Percentiles rank a stretch among this genome's conserved stretches.
Conservation (phyloP, 2,797 vertebrate genomes). For the Acanthornis magna region DNA sequence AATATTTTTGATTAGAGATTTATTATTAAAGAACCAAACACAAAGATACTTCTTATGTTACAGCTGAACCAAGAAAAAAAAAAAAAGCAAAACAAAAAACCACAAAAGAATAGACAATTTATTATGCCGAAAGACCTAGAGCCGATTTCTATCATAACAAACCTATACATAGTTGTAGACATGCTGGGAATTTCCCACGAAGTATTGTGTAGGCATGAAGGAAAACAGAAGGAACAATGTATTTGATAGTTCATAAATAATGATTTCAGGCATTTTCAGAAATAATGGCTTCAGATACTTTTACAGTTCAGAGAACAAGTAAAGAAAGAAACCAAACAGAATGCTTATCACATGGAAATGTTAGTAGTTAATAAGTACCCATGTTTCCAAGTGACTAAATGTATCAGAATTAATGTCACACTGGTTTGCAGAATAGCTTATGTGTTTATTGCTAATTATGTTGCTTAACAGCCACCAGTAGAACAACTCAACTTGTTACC, state of each 20-base stretch:
- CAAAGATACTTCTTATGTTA: background rate
- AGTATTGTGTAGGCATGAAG: slow-evolving; percentile 5
- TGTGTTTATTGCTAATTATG: slow-evolving; percentile 10
- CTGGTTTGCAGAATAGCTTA: background rate
- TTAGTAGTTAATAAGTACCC: slow-evolving; percentile 53
- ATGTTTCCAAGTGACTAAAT: slow-evolving; percentile 48
- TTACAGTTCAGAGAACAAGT: slow-evolving; percentile 53
- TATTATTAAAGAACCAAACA: background rate
- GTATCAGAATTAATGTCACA: slow-evolving; percentile 33
- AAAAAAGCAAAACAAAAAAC: background rate
- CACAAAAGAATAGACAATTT: background rate
- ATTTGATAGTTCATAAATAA: slow-evolving; percentile 45
- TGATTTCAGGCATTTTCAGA: slow-evolving; percentile 37
- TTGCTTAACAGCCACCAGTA: slow-evolving; percentile 7
- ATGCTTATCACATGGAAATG: slow-evolving; percentile 33
- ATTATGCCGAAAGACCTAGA: background rate
- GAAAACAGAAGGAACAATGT: slow-evolving; percentile 27
- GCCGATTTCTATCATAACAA: slow-evolving; percentile 5
- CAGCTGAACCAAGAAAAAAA: background rate
- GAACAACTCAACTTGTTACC: background rate
- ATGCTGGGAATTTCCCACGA: slow-evolving; percentile 38
- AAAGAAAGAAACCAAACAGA: slow-evolving; percentile 52
- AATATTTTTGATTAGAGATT: background rate
- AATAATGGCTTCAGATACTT: slow-evolving; percentile 53
- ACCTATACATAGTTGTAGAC: background rate